Base-by-base conservation (phyloP, 2,888 invertebrate species). In the Osedax frankpressi region DNA sequence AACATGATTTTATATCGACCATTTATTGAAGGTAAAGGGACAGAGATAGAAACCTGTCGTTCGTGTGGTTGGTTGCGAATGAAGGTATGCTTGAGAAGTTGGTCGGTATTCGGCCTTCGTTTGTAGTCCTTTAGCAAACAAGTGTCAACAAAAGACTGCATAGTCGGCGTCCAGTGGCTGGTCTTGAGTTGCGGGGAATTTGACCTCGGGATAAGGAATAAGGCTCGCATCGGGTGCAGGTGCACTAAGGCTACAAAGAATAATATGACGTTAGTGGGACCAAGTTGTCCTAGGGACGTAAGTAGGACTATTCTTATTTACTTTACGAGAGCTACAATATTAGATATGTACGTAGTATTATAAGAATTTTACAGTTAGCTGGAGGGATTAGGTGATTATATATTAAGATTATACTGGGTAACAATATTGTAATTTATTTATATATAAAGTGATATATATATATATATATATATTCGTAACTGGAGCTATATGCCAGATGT, bases 61-160 rank as follows among this genome's bases (percentile, higher is more conserved):
- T 99, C 98, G 72, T 95, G 96, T 26, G 97, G 96, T 86, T 97
- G 96, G 87, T 98, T 97, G 86, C 93, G 90, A 82, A 99, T 95
- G 86, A 96, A 99, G 75, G 94, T 89, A 87, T 98, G 96, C 85
- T 94, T 94, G 78, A 99, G 87, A 78, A 99, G 89, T 85, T 95
- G 93, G 86, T 98, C 98, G 79, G 98, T 98, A 86, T 94, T 96
- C 77, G 97, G 97, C 83, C 98, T 88, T 87, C 94, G 93, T 85
- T 95, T 95, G 86, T 98, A 98, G 87, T 98, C 97, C 88, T 99
- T 97, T 75, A 96, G 94, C 82, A 96, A 88, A 81, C 97, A 95
- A 80, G 94, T 94, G 86, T 98, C 97, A 85, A 98, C 95, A 85
- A 99, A 99, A 83, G 92, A 87, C 84, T 96, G 94, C 87, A 96